These are phyloP conservation scores for Hemiscyllium ocellatum DNA, from an alignment of 2,113 vertebrate species.

Conservation along the genomic window DNA sequence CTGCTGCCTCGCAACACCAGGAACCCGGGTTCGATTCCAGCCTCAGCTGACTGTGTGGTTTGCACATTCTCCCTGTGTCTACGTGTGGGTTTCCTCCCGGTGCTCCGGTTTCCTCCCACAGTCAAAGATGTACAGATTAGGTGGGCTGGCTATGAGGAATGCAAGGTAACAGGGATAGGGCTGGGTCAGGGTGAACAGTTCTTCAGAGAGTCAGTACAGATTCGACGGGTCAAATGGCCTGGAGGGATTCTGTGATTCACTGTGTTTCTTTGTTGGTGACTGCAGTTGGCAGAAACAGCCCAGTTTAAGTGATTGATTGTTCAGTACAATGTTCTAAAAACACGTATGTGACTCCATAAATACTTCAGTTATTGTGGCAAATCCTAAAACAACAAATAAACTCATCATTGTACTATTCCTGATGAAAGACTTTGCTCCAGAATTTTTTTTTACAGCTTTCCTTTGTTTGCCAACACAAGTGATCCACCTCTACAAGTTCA, in stretches of 20 bases:
- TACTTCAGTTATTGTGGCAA: background rate
- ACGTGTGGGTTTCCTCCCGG: no score
- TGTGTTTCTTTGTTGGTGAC: background rate
- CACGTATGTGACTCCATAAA: background rate
- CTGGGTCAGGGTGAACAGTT: no score
- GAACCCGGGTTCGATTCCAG: no score
- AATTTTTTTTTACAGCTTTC: background rate
- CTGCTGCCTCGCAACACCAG: no score
- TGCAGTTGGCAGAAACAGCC: background rate
- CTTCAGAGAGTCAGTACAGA: background rate
- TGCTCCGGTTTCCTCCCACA: no score
- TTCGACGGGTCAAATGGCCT: no score
- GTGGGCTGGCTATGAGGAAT: no score
- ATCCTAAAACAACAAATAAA: background rate
- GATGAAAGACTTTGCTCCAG: background rate
- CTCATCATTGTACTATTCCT: background rate
- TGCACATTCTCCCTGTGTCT: no score
- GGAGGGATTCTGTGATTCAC: background rate
- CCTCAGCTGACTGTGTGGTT: no score
- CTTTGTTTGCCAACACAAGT: background rate
- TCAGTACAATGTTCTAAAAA: background rate
- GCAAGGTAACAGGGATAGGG: no score
- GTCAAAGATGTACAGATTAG: no score
- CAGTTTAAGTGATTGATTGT: background rate
- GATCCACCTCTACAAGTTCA: background rate